Conservation (phyloP, 2,888 invertebrate genomes). For the Liodrosophila aerea region DNA sequence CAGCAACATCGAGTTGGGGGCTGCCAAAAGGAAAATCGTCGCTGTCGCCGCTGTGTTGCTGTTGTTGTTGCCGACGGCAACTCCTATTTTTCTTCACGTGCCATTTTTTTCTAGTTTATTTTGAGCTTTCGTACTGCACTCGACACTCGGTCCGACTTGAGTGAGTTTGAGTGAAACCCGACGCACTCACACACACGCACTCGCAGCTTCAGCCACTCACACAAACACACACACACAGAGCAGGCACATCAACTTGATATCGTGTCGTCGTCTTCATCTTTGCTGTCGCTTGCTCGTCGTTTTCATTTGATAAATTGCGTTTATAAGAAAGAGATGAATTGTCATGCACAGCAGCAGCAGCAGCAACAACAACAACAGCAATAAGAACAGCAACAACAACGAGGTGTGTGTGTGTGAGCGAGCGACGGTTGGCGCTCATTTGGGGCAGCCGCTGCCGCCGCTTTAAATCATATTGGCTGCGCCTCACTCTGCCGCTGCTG, state of each 20-base stretch:
- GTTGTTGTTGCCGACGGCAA: constrained; percentile 69
- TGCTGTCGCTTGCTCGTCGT: constrained; percentile 80
- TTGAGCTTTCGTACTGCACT: constrained; percentile 29
- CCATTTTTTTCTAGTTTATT: constrained; percentile 43
- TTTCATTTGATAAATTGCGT: constrained; percentile 82
- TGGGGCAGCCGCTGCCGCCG: constrained; percentile 58
- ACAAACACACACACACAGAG: constrained; percentile 12
- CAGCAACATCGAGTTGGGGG: constrained; percentile 48
- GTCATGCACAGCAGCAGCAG: constrained; percentile 77
- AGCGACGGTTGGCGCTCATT: constrained; percentile 69
- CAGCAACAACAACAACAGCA: constrained; percentile 40
- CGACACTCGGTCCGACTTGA: constrained; percentile 20
- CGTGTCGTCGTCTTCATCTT: constrained; percentile 79
- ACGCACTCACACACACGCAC: constrained; percentile 10
- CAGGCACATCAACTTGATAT: constrained; percentile 74
- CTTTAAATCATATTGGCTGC: constrained; percentile 78
- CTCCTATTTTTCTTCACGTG: constrained; percentile 79
- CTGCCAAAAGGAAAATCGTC: constrained; percentile 48
- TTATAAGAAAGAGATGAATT: constrained; percentile 82
- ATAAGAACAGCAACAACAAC: constrained; percentile 45
- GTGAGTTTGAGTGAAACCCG: constrained; percentile 41
- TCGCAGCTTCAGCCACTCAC: too few species aligned
- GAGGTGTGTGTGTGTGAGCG: constrained; percentile 49
- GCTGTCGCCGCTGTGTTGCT: constrained; percentile 6
- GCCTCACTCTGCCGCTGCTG: constrained; percentile 49